Evolutionary conservation across 2,113 vertebrate genomes (phyloP), one percentile per base, ranked within the genome.

Genomic region (Eira barbara): DNA sequence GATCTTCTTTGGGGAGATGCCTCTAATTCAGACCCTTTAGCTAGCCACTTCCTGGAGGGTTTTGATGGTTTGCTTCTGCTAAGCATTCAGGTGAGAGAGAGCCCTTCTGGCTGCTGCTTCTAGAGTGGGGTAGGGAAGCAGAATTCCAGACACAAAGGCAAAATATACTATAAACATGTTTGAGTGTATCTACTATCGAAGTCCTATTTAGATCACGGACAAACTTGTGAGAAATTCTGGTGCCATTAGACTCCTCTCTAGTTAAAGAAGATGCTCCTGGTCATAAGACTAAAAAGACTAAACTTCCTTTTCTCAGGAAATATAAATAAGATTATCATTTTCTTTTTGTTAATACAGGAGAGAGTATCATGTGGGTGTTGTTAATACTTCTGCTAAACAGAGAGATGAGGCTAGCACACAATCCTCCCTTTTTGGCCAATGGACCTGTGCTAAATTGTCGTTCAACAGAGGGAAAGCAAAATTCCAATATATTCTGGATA

Each of bases 41-140:
- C 63, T 89, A 76, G 65, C 57, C 59, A 95, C 86, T 83, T 97
- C 85, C 78, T 39, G 80, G 90, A 92, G 87, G 57, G 71, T 92
- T 95, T 95, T 94, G 95, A 84, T 83, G 67, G 91, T 49, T 95
- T 74, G 59, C 55, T 59, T 94, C 65, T 92, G 63, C 89, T 80
- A 45, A 71, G 73, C 36, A 11, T 83, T 97, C 97, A 98, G 94
- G 97, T 98, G 94, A 98, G 76, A 89, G 49, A 42, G n/a, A 45
- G 18, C 15, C 20, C 69, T 63, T 86, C 2, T 45, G 82, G 3
- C n/a, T 84, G 55, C 45, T 83, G 42, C 21, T 45, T 84, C 82
- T 89, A 31, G 69, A 82, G 34, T 36, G 29, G 73, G 25, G 34
- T 15, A 82, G 45, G 34, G 31, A 81, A 76, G 20, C n/a, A 17